Evolutionary conservation across 2,888 invertebrate genomes (phyloP).

Genomic region (Oxyscelio sp.): DNA sequence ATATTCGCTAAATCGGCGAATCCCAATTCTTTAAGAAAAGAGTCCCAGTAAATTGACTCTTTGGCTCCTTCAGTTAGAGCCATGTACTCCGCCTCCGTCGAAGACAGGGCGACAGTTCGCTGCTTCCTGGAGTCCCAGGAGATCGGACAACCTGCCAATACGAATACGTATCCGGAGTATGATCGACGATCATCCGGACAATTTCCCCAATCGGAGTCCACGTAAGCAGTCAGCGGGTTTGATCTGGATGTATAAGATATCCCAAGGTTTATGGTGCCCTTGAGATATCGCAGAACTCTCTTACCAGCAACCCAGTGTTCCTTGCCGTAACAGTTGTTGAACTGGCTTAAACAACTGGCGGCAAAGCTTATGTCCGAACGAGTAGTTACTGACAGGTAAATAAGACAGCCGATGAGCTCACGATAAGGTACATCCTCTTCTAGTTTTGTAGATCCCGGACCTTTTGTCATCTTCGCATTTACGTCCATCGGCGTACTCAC

Average conservation of each 20-base stretch:
- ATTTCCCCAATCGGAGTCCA: conserved; percentile 13
- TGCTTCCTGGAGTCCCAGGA: conserved; percentile 19
- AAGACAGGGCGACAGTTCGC: background rate
- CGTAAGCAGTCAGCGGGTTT: background rate
- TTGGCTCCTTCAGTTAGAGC: conserved; percentile 9
- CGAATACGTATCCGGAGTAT: background rate
- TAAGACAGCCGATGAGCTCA: conserved; percentile 22
- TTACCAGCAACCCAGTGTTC: conserved; percentile 20
- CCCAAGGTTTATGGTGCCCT: no score
- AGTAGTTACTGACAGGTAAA: conserved; percentile 15
- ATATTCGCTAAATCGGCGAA: no score
- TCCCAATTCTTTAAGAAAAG: no score
- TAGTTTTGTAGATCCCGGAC: background rate
- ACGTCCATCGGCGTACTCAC: conserved; percentile 11
- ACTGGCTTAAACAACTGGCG: conserved; percentile 11
- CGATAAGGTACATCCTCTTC: conserved; percentile 38
- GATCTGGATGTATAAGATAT: background rate
- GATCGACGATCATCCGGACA: background rate
- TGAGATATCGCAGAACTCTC: no score
- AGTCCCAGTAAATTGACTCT: no score
- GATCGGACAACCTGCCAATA: background rate
- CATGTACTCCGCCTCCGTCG: conserved; percentile 15
- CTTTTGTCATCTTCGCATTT: no score
- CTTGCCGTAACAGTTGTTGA: conserved; percentile 24
- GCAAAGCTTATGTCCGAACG: conserved; percentile 31